Base-by-base conservation (phyloP, 2,888 invertebrate species). In the Seira ritae region DNA sequence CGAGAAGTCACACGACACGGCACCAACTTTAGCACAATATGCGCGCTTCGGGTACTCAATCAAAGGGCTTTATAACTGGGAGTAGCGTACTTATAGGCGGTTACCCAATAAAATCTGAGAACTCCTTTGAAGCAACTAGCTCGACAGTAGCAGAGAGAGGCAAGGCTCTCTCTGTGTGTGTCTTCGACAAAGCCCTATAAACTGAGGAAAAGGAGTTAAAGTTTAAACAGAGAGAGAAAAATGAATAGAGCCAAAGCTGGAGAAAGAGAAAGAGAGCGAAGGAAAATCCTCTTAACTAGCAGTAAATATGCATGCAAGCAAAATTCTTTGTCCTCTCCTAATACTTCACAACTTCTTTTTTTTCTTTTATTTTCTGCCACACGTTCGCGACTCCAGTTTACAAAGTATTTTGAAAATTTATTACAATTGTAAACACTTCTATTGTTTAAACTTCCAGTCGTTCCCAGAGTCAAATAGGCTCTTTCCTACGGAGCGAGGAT, bases 221-320 rank as follows among this genome's bases (percentile, higher is more conserved):
- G 42, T 42, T 42, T 12, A 42, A 42, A 42, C 6, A n/a, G n/a
- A n/a, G n/a, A n/a, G n/a, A n/a, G n/a, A n/a, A 6, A 42, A 8
- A 42, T 42, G 6, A 42, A 6, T 42, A 42, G 42, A 42, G 42
- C 6, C 42, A 42, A 42, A n/a, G n/a, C 15, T 31, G n/a, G 17
- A 31, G 70, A 37, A 37, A 4, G 66, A 10, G 37, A 68, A 22
- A 37, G 68, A 68, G 42, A 20, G 22, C 37, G 68, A 46, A 19
- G 15, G 66, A 50, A 70, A 70, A 70, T 37, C 70, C 70, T 50
- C 70, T 70, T 70, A 70, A 50, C 70, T 70, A 46, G 70, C 20
- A 42, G 70, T 70, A 70, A 70, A 70, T 70, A 70, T 70, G 70
- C 70, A 70, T 22, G 70, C 70, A 8, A 46, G 70, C 70, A 70